Percentiles rank a stretch among this genome's conserved stretches.
phyloP scores from a whole-genome alignment of 2,797 vertebrate genomes.

The Rhynchotus rufescens region DNA sequence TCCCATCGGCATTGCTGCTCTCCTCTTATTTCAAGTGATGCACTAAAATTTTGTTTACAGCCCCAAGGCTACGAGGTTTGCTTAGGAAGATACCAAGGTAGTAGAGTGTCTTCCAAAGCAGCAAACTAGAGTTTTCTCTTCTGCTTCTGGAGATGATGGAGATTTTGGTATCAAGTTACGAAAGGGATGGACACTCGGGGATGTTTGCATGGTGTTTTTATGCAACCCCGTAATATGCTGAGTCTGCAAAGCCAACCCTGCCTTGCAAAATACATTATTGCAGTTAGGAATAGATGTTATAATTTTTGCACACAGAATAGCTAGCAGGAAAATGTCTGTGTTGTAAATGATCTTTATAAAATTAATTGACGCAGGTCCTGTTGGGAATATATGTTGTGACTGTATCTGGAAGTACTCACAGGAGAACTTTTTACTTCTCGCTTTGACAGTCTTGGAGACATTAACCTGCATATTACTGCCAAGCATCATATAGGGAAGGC shows the following conservation, averaged over 20 bases:
- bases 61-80: neutral
- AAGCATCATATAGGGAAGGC: fast-evolving
- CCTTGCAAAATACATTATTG: neutral
- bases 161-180: neutral
- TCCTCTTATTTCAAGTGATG: neutral
- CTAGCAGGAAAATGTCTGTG: neutral
- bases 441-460: neutral
- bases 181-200: neutral
- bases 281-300: neutral
- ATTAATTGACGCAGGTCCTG: neutral
- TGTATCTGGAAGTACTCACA: neutral
- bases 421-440: neutral
- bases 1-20: neutral
- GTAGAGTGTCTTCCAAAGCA: neutral
- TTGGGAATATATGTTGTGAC: neutral
- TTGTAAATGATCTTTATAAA: neutral
- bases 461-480: neutral
- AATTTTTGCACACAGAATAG: neutral
- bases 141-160: neutral
- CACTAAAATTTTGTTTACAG: neutral
- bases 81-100: neutral
- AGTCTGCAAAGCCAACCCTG: neutral
- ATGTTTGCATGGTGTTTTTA: neutral
- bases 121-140: neutral
- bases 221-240: neutral